phyloP scores from a whole-genome alignment of 2,888 invertebrate species.

The Eristalinus sepulchralis region DNA sequence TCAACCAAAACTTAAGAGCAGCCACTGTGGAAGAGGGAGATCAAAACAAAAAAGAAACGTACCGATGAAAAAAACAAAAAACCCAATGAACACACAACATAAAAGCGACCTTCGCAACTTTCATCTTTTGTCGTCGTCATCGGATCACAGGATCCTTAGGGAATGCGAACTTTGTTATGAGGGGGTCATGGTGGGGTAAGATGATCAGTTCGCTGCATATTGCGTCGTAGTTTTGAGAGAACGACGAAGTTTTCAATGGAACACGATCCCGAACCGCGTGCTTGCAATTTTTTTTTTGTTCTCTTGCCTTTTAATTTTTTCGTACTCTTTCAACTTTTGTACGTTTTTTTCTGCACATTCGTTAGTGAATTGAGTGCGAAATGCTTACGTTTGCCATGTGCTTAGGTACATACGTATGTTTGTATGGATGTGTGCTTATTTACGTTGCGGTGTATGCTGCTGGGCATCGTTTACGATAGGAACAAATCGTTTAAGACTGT shows the following conservation, averaged over 20 bases:
- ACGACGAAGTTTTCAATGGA: constrained; percentile 53
- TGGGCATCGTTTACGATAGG: not conserved
- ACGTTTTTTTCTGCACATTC: constrained; percentile 29
- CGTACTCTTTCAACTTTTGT: not conserved
- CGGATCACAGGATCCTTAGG: constrained; percentile 48
- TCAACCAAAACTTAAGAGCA: not conserved
- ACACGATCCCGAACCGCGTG: constrained; percentile 58
- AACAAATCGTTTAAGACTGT: not conserved
- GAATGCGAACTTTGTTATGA: constrained; percentile 22
- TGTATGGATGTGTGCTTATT: constrained; percentile 4
- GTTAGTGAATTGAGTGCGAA: constrained; percentile 30
- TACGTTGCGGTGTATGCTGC: constrained; percentile 6
- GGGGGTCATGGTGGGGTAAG: not conserved
- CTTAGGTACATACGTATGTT: not conserved
- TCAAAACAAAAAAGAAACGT: not conserved
- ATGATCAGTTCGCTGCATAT: not conserved
- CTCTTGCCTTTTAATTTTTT: not conserved
- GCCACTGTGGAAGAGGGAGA: not conserved
- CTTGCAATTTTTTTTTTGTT: constrained; percentile 35
- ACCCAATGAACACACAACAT: constrained; percentile 21
- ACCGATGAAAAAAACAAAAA: not conserved
- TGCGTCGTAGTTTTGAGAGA: constrained; percentile 58
- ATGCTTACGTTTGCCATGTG: constrained; percentile 7
- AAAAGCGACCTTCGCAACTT: constrained; percentile 66
- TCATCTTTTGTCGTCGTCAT: constrained; percentile 34